Evolutionary conservation across 2,888 invertebrate genomes (phyloP), one percentile per base, ranked within the genome.

Genomic region (Melolontha melolontha): DNA sequence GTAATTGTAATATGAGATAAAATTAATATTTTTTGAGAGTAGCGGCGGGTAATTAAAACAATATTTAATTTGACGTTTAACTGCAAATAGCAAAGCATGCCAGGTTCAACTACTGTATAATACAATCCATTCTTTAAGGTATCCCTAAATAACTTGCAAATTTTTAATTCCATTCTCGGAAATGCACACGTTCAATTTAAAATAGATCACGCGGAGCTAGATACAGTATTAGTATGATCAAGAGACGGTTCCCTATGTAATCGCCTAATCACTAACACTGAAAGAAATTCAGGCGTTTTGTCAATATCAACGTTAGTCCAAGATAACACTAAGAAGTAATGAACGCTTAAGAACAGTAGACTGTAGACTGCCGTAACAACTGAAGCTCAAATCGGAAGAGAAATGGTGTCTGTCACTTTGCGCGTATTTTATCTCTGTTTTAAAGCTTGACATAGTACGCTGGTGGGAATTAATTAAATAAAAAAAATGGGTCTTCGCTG

Each of bases 391-490:
- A 78, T 77, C 75, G 72, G 74, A 76, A 80, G 80, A 80, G 78
- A 79, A 81, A 80, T 80, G 75, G 80, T 76, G 75, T 73, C 79
- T 79, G 81, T 82, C 81, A 81, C 78, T 79, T 77, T 75, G 73
- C 77, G 78, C 75, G 79, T 76, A 79, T 80, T 81, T 81, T 81
- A 80, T 81, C 79, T 78, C 75, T 76, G 76, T 79, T 80, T 80
- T 80, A 82, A 81, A 82, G 80, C 81, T 75, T 81, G 81, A 81
- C 81, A 79, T 80, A 81, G 79, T 80, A 74, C 79, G 77, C 80
- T 78, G 79, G 79, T 78, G 79, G 78, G 79, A 82, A 81, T 82
- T 81, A 82, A 82, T 82, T 82, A 81, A 80, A 82, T 78, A 77
- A 80, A 81, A 79, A 75, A 80, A 80, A 79, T 78, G 75, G 76